Evolutionary conservation across 2,113 vertebrate species (phyloP), one percentile per base, ranked within the genome.

Genomic region (Dipodomys stephensi): DNA sequence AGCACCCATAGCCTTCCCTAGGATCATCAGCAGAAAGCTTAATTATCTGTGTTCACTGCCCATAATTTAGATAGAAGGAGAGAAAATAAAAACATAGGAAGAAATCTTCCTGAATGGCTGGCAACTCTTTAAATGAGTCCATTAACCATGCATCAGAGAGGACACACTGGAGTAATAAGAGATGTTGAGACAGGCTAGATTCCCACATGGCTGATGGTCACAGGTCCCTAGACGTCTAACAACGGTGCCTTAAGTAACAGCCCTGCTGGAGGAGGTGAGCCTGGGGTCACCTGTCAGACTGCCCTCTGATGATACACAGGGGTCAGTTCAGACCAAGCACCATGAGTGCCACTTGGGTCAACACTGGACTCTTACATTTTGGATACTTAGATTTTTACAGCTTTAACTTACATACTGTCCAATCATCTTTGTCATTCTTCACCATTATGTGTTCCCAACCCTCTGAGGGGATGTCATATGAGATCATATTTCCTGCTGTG

Each of bases 291-390:
- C 93, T 96, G 96, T 97, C 97, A 97, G 95, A 95, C 93, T 96
- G 90, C 96, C 95, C 97, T 98, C 97, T 94, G 83, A 97, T 97
- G 97, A 98, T 91, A 97, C 97, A 98, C 94, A 97, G 97, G 97
- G 95, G 96, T 96, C 96, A 96, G 93, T 67, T 96, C 84, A 77
- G 97, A 96, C 90, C 96, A 95, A 96, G 94, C 95, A 97, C 96
- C 91, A 93, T 97, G 97, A 93, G 86, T 97, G 96, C 95, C 95
- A 95, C 96, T 92, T 96, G 97, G 98, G 96, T 96, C 97, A 96
- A 60, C 44, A 97, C 97, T 89, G 97, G 96, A 98, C 97, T 98
- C 96, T 96, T 96, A 97, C 97, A 96, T 97, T 98, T 98, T 98
- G 95, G 98, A 97, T n/a, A 74, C 89, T 88, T 94, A 95, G 94